Conservation (phyloP, 2,113 vertebrate genomes). For the Hippocampus zosterae region DNA sequence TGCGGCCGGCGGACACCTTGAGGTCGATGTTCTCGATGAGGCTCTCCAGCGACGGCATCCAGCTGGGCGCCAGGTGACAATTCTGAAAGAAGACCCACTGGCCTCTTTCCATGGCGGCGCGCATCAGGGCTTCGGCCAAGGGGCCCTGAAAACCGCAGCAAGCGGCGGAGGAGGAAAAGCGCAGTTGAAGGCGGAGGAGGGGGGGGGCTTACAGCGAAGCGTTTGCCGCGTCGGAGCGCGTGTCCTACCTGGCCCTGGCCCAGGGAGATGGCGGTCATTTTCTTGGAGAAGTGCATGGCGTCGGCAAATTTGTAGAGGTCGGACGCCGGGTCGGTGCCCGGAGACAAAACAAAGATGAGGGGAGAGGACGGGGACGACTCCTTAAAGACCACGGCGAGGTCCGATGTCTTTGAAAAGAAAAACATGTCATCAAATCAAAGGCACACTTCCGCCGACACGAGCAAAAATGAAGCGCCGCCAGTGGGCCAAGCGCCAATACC, state of each 20-base stretch:
- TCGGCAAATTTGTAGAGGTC: slow-evolving; percentile 91
- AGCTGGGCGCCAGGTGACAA: slow-evolving; percentile 91
- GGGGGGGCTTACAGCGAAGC: not conserved
- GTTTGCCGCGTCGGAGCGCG: not conserved
- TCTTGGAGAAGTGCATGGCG: slow-evolving; percentile 86
- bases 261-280: slow-evolving; percentile 83
- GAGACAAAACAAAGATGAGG: slow-evolving; percentile 84
- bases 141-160: slow-evolving; percentile 74
- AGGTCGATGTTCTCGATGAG: slow-evolving; percentile 82
- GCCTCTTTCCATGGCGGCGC: slow-evolving; percentile 80
- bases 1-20: not conserved
- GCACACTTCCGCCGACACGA: not conserved
- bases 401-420: slow-evolving; percentile 72
- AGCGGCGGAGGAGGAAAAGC: slow-evolving; percentile 4
- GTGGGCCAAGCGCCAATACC: slow-evolving; percentile 48
- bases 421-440: not conserved
- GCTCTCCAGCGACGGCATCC: slow-evolving; percentile 88
- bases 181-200: not conserved
- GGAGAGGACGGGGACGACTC: slow-evolving; percentile 78
- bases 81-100: slow-evolving; percentile 96
- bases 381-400: slow-evolving; percentile 78
- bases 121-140: slow-evolving; percentile 83
- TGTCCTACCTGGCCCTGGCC: slow-evolving; percentile 85
- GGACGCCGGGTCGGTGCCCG: slow-evolving; percentile 83
- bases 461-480: not conserved